Percentiles rank a stretch among this genome's conserved stretches.
phyloP scores from a whole-genome alignment of 2,888 invertebrate genomes.

The Heliconius charithonia region DNA sequence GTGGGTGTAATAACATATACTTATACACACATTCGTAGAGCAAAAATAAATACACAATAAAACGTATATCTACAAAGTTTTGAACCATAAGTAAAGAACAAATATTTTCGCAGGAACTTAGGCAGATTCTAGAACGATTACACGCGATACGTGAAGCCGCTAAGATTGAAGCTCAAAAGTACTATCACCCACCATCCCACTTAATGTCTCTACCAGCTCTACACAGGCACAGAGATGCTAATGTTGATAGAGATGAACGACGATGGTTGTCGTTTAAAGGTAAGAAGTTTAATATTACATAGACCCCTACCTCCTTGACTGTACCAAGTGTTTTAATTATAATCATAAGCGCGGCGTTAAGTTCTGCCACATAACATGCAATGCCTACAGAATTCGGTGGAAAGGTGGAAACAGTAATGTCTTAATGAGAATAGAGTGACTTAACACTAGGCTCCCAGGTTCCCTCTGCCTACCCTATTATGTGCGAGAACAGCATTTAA shows the following conservation, averaged over 20 bases:
- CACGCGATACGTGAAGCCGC: constrained; percentile 72
- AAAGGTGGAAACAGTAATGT: too few relatives aligned
- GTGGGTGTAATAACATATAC: background rate
- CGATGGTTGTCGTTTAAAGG: constrained; percentile 81
- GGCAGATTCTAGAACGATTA: constrained; percentile 68
- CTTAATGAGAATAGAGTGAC: too few relatives aligned
- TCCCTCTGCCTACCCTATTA: too few relatives aligned
- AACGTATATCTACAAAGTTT: background rate
- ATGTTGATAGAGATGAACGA: constrained; percentile 77
- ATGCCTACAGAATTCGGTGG: too few relatives aligned
- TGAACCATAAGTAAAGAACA: background rate
- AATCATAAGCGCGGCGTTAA: too few relatives aligned
- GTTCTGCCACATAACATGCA: too few relatives aligned
- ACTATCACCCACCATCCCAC: constrained; percentile 68
- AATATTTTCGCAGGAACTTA: constrained; percentile 63
- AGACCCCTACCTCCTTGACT: too few relatives aligned
- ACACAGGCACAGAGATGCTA: constrained; percentile 76
- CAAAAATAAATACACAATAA: background rate
- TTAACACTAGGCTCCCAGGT: too few relatives aligned
- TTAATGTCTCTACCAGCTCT: constrained; percentile 68
- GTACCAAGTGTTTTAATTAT: too few relatives aligned
- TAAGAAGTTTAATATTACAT: constrained; percentile 44
- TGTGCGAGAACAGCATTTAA: too few relatives aligned
- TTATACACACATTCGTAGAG: background rate
- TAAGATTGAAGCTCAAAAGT: constrained; percentile 64